Base-by-base conservation (phyloP, 2,888 invertebrate species). In the Panzeria rudis region DNA sequence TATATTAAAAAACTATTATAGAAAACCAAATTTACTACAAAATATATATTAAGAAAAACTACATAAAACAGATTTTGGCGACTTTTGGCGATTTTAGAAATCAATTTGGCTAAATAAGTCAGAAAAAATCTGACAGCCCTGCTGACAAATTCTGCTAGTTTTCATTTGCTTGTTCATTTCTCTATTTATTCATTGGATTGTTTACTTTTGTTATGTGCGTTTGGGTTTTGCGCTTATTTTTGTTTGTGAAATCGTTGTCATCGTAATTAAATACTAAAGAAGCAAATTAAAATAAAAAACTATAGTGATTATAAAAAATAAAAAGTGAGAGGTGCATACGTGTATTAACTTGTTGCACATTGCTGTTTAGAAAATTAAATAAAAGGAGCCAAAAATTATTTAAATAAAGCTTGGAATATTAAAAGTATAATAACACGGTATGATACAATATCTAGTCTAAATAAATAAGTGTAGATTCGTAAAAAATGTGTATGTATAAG, bases 141-240 rank as follows among this genome's bases (percentile, higher is more conserved):
- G n/a, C n/a, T n/a, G n/a, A n/a, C n/a, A n/a, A n/a, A n/a, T n/a
- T n/a, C n/a, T n/a, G n/a, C n/a, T n/a, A n/a, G n/a, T n/a, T n/a
- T n/a, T n/a, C n/a, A n/a, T n/a, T n/a, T n/a, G n/a, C n/a, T 50
- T 41, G 4, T 64, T 72, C 50, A 15, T 72, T 54, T 69, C 0
- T 2, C 17, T 38, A 23, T 20, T 44, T 38, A 32, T 68, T 83
- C 66, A 83, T 77, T 83, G 72, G 77, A 66, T 72, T 71, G 77
- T 72, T 83, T 78, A 54, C 83, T 47, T 78, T 73, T 52, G 71
- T 35, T 8, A 20, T 5, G 72, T 52, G 52, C 68, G 72, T 77
- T 83, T 66, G 56, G n/a, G n/a, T 17, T 54, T 13, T 50, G 54
- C 83, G 68, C 50, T 68, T 61, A 8, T 35, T 29, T 47, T 69